phyloP scores from a whole-genome alignment of 2,113 vertebrate genomes.

The Cygnus atratus region DNA sequence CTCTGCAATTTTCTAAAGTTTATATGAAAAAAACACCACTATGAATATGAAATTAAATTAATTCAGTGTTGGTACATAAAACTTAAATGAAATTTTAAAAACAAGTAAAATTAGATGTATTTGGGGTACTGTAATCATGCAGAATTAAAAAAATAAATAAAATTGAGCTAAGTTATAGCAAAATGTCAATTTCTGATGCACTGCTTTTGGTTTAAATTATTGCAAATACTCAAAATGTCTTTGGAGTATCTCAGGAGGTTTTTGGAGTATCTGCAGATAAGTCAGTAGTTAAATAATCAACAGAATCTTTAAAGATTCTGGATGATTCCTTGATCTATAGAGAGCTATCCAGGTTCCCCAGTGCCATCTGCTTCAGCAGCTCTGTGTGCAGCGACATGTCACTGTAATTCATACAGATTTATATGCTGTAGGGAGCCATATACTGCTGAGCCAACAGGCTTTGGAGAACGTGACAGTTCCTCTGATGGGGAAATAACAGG shows the following conservation, averaged over 20 bases:
- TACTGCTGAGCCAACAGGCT: neutral
- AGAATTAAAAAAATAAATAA: neutral
- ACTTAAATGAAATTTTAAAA: neutral
- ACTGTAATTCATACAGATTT: neutral
- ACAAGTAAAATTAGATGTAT: neutral
- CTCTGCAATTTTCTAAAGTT: neutral
- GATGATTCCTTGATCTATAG: neutral
- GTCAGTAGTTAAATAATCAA: neutral
- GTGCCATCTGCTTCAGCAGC: neutral
- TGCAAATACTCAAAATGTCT: neutral
- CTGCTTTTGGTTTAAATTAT: neutral
- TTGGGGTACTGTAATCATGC: neutral
- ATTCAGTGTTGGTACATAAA: neutral
- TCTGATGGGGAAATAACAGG: neutral
- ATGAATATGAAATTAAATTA: neutral
- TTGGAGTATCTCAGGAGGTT: neutral
- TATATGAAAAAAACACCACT: neutral
- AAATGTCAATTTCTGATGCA: neutral
- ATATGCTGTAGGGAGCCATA: fast-evolving
- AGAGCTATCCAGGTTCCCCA: neutral
- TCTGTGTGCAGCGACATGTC: fast-evolving
- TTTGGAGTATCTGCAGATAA: neutral
- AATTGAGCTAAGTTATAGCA: neutral
- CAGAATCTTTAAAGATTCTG: neutral
- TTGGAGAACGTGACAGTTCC: neutral